These are phyloP conservation scores for Allolobophora icterica DNA, from an alignment of 2,888 invertebrate genomes.

Conservation along the genomic window DNA sequence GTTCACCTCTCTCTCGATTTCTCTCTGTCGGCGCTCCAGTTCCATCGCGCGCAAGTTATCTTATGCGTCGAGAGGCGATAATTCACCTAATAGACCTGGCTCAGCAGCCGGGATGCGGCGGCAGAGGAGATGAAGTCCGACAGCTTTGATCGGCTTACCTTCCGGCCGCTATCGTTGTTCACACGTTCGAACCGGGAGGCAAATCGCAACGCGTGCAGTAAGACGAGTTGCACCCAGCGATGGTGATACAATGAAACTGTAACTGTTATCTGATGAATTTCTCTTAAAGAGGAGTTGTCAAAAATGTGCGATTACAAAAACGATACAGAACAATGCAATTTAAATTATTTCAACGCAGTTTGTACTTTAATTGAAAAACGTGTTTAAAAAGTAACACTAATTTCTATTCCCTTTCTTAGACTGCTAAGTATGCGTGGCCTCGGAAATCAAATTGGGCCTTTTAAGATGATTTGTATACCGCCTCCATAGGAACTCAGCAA, in stretches of 20 bases:
- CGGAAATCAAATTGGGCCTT: neutral
- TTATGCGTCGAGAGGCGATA: neutral
- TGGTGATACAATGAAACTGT: neutral
- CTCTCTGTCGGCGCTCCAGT: neutral
- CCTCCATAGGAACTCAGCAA: neutral
- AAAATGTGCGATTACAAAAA: neutral
- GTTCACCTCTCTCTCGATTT: neutral
- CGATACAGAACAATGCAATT: neutral
- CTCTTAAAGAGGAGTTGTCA: neutral
- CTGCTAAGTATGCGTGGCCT: neutral
- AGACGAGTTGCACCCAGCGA: neutral
- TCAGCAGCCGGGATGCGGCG: slow-evolving; percentile 9
- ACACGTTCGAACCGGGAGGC: neutral
- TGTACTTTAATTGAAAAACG: neutral
- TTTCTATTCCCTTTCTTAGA: neutral
- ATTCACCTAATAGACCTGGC: slow-evolving; percentile 17
- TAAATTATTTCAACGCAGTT: neutral
- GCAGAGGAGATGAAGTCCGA: neutral
- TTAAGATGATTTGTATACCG: neutral
- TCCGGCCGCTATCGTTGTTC: slow-evolving; percentile 9
- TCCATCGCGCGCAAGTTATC: neutral
- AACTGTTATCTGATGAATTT: neutral
- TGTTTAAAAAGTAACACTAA: too few relatives aligned
- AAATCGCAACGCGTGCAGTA: neutral
- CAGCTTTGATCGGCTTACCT: slow-evolving; percentile 25